These are phyloP conservation scores for Apteryx owenii DNA, from an alignment of 2,113 vertebrate species.

Conservation along the genomic window DNA sequence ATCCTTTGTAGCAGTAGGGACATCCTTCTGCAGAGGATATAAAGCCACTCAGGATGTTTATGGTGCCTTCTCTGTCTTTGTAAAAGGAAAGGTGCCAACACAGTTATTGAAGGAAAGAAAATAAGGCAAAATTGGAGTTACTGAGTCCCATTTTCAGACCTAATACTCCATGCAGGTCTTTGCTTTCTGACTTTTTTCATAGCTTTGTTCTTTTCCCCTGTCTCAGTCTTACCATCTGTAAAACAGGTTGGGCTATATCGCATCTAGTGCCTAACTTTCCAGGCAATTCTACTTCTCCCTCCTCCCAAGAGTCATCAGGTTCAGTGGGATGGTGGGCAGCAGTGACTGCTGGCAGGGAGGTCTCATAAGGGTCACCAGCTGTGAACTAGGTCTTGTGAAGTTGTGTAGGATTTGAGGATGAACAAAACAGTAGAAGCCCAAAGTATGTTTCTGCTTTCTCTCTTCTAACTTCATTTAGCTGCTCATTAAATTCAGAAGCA, in stretches of 20 bases:
- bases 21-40: background rate
- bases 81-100: background rate
- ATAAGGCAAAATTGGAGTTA: background rate
- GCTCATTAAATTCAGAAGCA: constrained; percentile 67
- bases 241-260: background rate
- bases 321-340: background rate
- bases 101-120: background rate
- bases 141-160: background rate
- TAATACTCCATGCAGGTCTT: background rate
- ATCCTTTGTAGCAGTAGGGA: background rate
- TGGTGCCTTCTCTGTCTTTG: background rate
- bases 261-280: background rate
- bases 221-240: background rate
- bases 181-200: background rate
- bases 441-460: constrained; percentile 5
- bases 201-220: background rate
- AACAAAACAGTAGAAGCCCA: background rate
- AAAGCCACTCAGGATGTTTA: background rate
- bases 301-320: background rate
- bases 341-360: background rate
- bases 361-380: constrained; percentile 7
- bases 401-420: background rate
- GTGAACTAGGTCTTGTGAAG: background rate
- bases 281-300: background rate
- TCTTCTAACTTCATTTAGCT: constrained; percentile 26